Evolutionary conservation across 1,140 invertebrate genomes (phyloP).

Genomic region (Atta texana): DNA sequence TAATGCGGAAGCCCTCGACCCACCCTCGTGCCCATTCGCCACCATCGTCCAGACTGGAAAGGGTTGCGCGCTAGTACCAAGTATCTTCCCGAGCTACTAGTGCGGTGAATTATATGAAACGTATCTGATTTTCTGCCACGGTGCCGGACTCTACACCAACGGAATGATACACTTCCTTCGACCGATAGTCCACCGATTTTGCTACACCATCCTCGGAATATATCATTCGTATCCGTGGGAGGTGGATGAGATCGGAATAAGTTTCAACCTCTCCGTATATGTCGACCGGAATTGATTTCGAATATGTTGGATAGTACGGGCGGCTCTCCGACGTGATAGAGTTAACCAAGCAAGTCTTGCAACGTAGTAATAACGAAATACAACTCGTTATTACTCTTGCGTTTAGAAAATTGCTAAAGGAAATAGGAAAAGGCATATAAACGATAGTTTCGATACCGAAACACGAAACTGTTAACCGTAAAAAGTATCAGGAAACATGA

Average conservation of each 20-base stretch:
- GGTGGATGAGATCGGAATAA: constrained; percentile 59
- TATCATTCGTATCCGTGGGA: constrained; percentile 48
- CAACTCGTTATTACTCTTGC: constrained; percentile 43
- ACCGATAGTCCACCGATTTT: constrained; percentile 58
- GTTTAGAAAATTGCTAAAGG: constrained; percentile 49
- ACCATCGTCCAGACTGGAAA: constrained; percentile 68
- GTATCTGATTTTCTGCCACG: constrained; percentile 78
- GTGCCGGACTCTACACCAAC: constrained; percentile 21
- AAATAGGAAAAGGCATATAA: constrained; percentile 44
- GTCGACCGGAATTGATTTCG: constrained; percentile 51
- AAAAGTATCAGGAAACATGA: constrained; percentile 5
- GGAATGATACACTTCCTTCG: constrained; percentile 62
- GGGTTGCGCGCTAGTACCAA: constrained; percentile 73
- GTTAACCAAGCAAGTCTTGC: constrained; percentile 49
- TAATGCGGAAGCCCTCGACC: constrained; percentile 78
- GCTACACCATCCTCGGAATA: constrained; percentile 52
- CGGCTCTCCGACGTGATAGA: constrained; percentile 44
- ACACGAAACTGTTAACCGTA: constrained; percentile 27
- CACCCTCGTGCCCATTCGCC: constrained; percentile 48
- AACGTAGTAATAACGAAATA: neutral
- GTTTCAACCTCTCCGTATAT: constrained; percentile 42
- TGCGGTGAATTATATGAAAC: constrained; percentile 78
- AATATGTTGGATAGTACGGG: constrained; percentile 50
- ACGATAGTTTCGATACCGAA: constrained; percentile 32
- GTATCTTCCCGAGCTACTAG: constrained; percentile 63